Base-by-base conservation (phyloP, 2,113 vertebrate genomes). In the Phoenicopterus ruber region DNA sequence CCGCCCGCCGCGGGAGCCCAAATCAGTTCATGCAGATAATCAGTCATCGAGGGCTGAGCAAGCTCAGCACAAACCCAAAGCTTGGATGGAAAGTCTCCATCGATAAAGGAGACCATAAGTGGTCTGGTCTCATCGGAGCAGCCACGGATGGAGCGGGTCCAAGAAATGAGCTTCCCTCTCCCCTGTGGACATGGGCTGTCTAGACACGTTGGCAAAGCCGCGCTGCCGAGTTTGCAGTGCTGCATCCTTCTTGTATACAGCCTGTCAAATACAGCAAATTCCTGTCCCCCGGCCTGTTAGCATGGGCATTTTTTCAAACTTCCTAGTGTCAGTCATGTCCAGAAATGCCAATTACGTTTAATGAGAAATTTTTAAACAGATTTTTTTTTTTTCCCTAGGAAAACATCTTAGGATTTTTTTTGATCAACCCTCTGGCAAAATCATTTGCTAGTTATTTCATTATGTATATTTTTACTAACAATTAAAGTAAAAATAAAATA, bases 191-290 rank as follows among this genome's bases (percentile, higher is more conserved):
- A 91, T 91, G 96, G 78, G 74, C 93, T 92, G 94, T 97, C 97
- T 97, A 97, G 97, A 97, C 95, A 74, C 87, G 40, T 81, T 97
- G 95, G 97, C 96, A 96, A 85, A 69, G 91, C 84, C 3, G 4
- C 0, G 20, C 80, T 89, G 83, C 70, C 4, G 12, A 63, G 40
- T 42, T 82, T 88, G 86, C 88, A 69, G 86, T 3, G 88, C 94
- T 93, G 95, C 94, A 87, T 87, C 92, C 81, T 88, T 92, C 88
- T 89, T 69, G 73, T 72, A 81, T 24, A 90, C 78, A 84, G 83
- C 58, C 77, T 87, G 58, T 91, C 86, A 87, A 82, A 88, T n/a
- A 81, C 71, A 88, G 73, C 62, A 59, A 88, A 90, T 88, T 97
- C 91, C 91, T 83, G 66, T 91, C 55, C 84, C 62, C 62, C 1